Percentiles rank a stretch among this genome's conserved stretches.
phyloP scores from a whole-genome alignment of 2,113 vertebrate species.

The Sciurus niger region DNA sequence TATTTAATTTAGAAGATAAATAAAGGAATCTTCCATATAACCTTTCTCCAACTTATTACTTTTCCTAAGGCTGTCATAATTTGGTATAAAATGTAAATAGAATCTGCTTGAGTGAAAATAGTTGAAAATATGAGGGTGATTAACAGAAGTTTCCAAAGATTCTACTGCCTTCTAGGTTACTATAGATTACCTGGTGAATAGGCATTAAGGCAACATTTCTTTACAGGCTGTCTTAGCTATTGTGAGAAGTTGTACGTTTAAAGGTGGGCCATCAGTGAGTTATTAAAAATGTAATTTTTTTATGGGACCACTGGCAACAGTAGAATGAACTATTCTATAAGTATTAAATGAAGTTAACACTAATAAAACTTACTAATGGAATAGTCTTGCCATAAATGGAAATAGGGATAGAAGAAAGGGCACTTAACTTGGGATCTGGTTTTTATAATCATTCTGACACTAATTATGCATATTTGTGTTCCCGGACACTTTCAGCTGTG shows the following conservation, averaged over 20 bases:
- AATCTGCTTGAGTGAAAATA: constrained; percentile 46
- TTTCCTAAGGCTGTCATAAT: constrained; percentile 48
- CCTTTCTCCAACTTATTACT: background rate
- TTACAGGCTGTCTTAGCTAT: background rate
- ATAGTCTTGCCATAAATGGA: constrained; percentile 61
- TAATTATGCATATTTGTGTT: constrained; percentile 62
- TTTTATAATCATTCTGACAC: constrained; percentile 62
- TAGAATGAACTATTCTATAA: constrained; percentile 50
- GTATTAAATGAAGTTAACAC: constrained; percentile 53
- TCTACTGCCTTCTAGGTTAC: background rate
- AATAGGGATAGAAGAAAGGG: constrained; percentile 43
- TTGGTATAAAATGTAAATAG: constrained; percentile 27
- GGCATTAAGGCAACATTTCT: background rate
- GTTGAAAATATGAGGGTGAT: constrained; percentile 7
- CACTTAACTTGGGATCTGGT: constrained; percentile 28
- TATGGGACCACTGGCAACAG: constrained; percentile 29
- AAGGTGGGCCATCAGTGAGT: background rate
- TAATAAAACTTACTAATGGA: constrained; percentile 58
- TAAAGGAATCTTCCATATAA: background rate
- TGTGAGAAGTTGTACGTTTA: background rate
- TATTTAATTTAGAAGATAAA: constrained; percentile 56
- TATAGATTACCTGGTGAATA: background rate
- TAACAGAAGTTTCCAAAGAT: constrained; percentile 29
- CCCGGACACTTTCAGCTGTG: background rate
- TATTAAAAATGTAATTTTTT: constrained; percentile 42